Evolutionary conservation across 2,888 invertebrate species (phyloP).

Genomic region (Hypselothyrea guttata): DNA sequence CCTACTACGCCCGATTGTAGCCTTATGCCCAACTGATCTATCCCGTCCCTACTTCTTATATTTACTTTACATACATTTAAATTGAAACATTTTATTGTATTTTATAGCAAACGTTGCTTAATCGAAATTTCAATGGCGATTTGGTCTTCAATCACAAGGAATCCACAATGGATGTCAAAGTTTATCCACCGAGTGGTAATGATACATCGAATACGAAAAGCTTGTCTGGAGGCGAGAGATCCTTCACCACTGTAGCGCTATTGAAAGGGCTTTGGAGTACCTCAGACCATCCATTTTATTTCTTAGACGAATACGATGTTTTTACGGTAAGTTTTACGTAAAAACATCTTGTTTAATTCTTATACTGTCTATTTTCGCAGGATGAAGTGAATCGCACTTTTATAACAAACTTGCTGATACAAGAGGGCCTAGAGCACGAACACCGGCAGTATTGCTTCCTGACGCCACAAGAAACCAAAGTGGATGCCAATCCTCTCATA

Average conservation of each 20-base stretch:
- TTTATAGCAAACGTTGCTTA: slow-evolving; percentile 67
- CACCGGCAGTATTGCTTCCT: slow-evolving; percentile 93
- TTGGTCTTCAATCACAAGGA: slow-evolving; percentile 68
- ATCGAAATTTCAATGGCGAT: slow-evolving; percentile 76
- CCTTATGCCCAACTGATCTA: too few species aligned
- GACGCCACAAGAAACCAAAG: slow-evolving; percentile 91
- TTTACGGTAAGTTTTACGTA: slow-evolving; percentile 89
- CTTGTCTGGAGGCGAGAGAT: slow-evolving; percentile 97
- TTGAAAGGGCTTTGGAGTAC: slow-evolving; percentile 96
- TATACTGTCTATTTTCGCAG: slow-evolving; percentile 14
- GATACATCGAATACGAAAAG: slow-evolving; percentile 84
- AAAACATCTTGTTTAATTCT: background rate
- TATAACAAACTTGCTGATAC: slow-evolving; percentile 85
- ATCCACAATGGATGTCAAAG: slow-evolving; percentile 81
- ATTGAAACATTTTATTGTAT: too few species aligned
- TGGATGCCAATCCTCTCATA: slow-evolving; percentile 83
- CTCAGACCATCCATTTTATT: slow-evolving; percentile 95
- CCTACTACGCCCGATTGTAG: too few species aligned
- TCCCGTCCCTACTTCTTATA: too few species aligned
- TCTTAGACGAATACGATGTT: slow-evolving; percentile 98
- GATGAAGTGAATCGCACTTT: slow-evolving; percentile 65
- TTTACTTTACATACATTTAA: background rate
- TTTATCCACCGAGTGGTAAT: slow-evolving; percentile 83
- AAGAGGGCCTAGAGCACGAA: slow-evolving; percentile 87
- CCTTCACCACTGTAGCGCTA: slow-evolving; percentile 97